These are phyloP conservation scores for Austrofundulus limnaeus DNA, from an alignment of 2,113 vertebrate genomes.

Conservation along the genomic window DNA sequence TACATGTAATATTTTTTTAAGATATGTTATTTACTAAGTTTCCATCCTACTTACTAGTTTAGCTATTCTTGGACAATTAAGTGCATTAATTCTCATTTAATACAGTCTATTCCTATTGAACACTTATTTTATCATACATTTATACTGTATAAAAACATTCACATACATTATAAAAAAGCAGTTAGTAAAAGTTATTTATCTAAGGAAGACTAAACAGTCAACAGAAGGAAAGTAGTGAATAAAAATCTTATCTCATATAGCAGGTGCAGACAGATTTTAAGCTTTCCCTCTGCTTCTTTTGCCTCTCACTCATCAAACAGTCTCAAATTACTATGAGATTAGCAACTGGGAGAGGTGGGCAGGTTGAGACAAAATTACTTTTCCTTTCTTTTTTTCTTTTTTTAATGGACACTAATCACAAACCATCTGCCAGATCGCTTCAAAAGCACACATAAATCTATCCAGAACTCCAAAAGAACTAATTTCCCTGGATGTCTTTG, in stretches of 20 bases:
- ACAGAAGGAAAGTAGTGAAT: constrained; percentile 31
- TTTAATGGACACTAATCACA: not conserved
- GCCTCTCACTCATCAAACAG: constrained; percentile 59
- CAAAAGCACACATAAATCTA: not conserved
- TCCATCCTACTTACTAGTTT: too few relatives aligned
- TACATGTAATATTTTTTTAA: too few relatives aligned
- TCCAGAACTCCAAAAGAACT: constrained; percentile 3
- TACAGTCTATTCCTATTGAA: too few relatives aligned
- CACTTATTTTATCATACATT: too few relatives aligned
- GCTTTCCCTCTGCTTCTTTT: constrained; percentile 32
- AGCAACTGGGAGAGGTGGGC: constrained; percentile 32
- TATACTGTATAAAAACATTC: too few relatives aligned
- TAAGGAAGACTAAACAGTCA: not conserved
- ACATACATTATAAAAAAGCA: too few relatives aligned
- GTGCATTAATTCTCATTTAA: too few relatives aligned
- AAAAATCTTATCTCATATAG: constrained; percentile 38
- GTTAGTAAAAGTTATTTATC: too few relatives aligned
- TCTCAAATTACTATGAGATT: constrained; percentile 51
- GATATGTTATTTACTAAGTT: too few relatives aligned
- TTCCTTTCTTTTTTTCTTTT: constrained; percentile 11
- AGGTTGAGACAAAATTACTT: constrained; percentile 26
- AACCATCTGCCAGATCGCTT: not conserved
- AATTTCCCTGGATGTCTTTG: not conserved
- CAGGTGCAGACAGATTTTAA: constrained; percentile 63
- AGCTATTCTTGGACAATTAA: too few relatives aligned